These are phyloP conservation scores for Umimayanthus kanabou DNA, from an alignment of 92 coral and sea anemone genomes.

Conservation along the genomic window DNA sequence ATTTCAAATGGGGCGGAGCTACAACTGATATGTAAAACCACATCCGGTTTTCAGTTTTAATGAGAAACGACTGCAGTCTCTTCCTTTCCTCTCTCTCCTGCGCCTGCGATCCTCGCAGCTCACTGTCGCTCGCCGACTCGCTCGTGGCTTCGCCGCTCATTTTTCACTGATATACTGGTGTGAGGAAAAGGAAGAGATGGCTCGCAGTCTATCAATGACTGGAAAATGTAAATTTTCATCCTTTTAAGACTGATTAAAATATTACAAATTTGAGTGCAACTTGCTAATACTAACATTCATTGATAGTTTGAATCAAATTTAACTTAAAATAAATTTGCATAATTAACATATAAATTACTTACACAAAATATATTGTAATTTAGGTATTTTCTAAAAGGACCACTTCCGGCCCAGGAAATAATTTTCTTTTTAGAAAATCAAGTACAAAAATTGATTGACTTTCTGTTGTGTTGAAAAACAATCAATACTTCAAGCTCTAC, in stretches of 20 bases:
- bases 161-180: no score
- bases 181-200: no score
- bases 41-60: no score
- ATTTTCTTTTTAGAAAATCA: constrained; percentile 7
- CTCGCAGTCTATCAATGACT: no score
- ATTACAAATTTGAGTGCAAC: constrained; percentile 3
- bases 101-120: no score
- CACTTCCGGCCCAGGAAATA: neutral
- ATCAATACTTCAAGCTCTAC: constrained; percentile 8
- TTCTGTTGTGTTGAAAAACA: constrained; percentile 3
- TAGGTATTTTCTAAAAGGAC: neutral
- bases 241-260: constrained; percentile 1
- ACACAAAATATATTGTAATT: neutral
- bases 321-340: constrained; percentile 5
- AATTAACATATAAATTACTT: constrained; percentile 4
- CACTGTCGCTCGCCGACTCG: no score
- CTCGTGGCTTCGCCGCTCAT: no score
- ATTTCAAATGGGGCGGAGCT: no score
- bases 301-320: neutral
- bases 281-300: constrained; percentile 6
- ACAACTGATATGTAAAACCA: no score
- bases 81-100: no score
- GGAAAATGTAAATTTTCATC: neutral
- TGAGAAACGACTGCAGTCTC: no score
- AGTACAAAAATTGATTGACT: constrained; percentile 2